phyloP scores from a whole-genome alignment of 2,113 vertebrate genomes.

The Eonycteris spelaea region DNA sequence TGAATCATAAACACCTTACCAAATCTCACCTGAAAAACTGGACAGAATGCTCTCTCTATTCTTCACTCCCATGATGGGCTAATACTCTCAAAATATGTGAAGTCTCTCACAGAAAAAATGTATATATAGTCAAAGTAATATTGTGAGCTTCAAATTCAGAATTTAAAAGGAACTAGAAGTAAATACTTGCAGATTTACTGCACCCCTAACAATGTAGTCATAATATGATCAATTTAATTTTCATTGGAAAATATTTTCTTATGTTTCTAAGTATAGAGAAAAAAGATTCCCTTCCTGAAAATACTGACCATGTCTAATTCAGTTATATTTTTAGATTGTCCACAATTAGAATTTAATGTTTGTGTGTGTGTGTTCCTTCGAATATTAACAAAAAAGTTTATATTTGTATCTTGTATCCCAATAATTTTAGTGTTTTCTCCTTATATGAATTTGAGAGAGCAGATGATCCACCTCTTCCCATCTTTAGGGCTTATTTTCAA shows the following conservation, averaged over 20 bases:
- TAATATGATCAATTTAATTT: constrained; percentile 5
- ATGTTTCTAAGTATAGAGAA: background rate
- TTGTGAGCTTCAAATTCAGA: background rate
- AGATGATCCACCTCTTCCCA: background rate
- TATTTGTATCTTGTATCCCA: background rate
- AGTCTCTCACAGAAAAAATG: background rate
- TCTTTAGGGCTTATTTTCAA: constrained; percentile 6
- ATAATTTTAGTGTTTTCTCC: background rate
- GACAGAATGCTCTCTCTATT: background rate
- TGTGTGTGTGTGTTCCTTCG: background rate
- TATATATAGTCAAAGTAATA: background rate
- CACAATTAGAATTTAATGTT: background rate
- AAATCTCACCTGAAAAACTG: constrained; percentile 9
- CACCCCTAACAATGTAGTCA: background rate
- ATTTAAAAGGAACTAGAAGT: background rate
- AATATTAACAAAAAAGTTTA: background rate
- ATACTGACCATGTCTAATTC: background rate
- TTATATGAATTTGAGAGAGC: background rate
- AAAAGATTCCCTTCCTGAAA: constrained; percentile 27
- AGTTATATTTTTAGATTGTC: background rate
- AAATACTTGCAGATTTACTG: background rate
- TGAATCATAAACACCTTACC: background rate
- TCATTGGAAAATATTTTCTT: background rate
- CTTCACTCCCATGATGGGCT: background rate
- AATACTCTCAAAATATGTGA: background rate